phyloP scores from a whole-genome alignment of 2,797 vertebrate species.

The Clarias fuscus region DNA sequence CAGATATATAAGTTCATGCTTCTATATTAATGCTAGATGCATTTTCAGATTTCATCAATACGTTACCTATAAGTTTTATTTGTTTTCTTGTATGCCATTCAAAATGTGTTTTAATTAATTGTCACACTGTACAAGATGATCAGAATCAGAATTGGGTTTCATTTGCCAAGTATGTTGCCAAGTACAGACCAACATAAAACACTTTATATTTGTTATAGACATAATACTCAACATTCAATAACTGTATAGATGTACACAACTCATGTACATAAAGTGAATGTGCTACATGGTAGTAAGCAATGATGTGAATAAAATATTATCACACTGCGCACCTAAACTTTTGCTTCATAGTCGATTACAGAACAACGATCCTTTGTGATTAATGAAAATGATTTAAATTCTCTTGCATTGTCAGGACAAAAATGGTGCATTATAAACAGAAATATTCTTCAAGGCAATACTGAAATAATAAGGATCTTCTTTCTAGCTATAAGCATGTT shows the following conservation, averaged over 20 bases:
- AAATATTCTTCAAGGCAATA: not conserved
- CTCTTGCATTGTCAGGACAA: not conserved
- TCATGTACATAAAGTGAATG: too few relatives aligned
- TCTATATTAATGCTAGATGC: not conserved
- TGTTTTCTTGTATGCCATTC: not conserved
- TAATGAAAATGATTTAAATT: not conserved
- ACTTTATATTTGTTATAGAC: too few relatives aligned
- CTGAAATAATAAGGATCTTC: not conserved
- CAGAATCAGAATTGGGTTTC: too few relatives aligned
- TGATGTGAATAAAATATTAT: not conserved
- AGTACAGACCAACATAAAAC: too few relatives aligned
- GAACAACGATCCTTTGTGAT: not conserved
- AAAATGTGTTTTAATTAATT: not conserved
- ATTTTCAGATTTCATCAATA: not conserved
- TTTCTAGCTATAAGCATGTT: not conserved
- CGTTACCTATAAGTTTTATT: not conserved
- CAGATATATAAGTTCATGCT: not conserved
- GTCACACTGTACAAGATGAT: not conserved
- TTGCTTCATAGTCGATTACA: not conserved
- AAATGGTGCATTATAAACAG: not conserved
- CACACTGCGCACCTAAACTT: not conserved
- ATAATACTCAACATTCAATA: too few relatives aligned
- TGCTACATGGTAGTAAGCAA: too few relatives aligned
- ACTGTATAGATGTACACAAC: too few relatives aligned
- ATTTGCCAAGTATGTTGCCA: too few relatives aligned